phyloP scores from a whole-genome alignment of 2,888 invertebrate species.

The Macaria notata region DNA sequence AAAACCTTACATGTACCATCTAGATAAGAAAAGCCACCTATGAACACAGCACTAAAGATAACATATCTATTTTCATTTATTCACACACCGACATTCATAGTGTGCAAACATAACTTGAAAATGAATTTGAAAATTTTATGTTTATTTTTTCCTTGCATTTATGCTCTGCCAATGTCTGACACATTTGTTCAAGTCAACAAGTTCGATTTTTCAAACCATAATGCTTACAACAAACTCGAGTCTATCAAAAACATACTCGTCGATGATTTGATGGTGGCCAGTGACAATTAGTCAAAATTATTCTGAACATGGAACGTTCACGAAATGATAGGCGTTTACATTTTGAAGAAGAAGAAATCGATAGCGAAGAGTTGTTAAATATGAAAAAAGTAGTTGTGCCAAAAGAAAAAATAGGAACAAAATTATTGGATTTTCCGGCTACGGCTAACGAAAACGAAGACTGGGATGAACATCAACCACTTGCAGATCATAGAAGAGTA shows the following conservation, averaged over 20 bases:
- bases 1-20: too few relatives aligned
- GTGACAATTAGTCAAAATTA: slow-evolving; percentile 41
- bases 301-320: slow-evolving; percentile 37
- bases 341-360: slow-evolving; percentile 2
- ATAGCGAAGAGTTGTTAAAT: too few relatives aligned
- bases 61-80: slow-evolving; percentile 19
- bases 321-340: not conserved
- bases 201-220: slow-evolving; percentile 24
- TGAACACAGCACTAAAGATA: slow-evolving; percentile 4
- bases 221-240: slow-evolving; percentile 25
- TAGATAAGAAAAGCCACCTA: too few relatives aligned
- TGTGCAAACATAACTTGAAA: slow-evolving; percentile 8
- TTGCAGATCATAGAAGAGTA: slow-evolving; percentile 4
- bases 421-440: not conserved
- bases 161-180: slow-evolving; percentile 21
- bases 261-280: slow-evolving; percentile 40
- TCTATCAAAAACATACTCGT: slow-evolving; percentile 38
- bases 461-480: too few relatives aligned
- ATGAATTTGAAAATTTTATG: slow-evolving; percentile 19
- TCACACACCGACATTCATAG: slow-evolving; percentile 9
- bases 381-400: too few relatives aligned
- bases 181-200: slow-evolving; percentile 32
- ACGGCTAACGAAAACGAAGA: too few relatives aligned
- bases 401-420: not conserved
- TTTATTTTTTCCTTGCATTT: slow-evolving; percentile 17